phyloP scores from a whole-genome alignment of 1,140 invertebrate genomes.

The Thereuonema tuberculata region DNA sequence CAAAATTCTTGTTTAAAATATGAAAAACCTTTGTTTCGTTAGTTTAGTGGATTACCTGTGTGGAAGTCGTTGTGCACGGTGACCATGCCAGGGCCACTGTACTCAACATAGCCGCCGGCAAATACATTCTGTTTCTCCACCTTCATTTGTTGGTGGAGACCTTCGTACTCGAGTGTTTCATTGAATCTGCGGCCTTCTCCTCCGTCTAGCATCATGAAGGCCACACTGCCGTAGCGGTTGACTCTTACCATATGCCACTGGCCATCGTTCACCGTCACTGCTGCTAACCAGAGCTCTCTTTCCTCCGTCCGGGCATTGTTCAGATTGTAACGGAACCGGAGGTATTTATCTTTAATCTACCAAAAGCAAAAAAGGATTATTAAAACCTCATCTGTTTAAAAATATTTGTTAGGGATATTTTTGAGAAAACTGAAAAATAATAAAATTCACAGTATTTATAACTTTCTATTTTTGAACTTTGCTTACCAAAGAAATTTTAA shows the following conservation, averaged over 20 bases:
- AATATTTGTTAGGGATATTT: not conserved
- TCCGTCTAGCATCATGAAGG: constrained; percentile 84
- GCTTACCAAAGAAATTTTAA: too few species aligned
- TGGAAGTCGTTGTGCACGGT: constrained; percentile 92
- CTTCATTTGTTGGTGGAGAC: constrained; percentile 69
- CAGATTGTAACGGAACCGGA: constrained; percentile 65
- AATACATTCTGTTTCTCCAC: constrained; percentile 91
- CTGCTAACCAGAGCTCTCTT: constrained; percentile 74
- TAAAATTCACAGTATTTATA: too few species aligned
- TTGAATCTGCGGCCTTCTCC: constrained; percentile 90
- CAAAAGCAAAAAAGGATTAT: not conserved
- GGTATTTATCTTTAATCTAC: constrained; percentile 67
- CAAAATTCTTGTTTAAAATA: too few species aligned
- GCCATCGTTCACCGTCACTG: constrained; percentile 83
- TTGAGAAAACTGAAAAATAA: not conserved
- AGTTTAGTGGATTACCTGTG: too few species aligned
- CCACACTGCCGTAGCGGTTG: constrained; percentile 73
- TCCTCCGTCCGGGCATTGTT: constrained; percentile 81
- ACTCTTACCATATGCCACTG: constrained; percentile 88
- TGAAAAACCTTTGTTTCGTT: too few species aligned
- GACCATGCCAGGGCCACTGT: constrained; percentile 56
- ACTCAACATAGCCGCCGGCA: constrained; percentile 86
- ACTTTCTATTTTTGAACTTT: too few species aligned
- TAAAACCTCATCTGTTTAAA: too few species aligned
- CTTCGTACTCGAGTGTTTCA: constrained; percentile 78